Conservation (phyloP, 2,888 invertebrate genomes). For the Drosophila gaucha region DNA sequence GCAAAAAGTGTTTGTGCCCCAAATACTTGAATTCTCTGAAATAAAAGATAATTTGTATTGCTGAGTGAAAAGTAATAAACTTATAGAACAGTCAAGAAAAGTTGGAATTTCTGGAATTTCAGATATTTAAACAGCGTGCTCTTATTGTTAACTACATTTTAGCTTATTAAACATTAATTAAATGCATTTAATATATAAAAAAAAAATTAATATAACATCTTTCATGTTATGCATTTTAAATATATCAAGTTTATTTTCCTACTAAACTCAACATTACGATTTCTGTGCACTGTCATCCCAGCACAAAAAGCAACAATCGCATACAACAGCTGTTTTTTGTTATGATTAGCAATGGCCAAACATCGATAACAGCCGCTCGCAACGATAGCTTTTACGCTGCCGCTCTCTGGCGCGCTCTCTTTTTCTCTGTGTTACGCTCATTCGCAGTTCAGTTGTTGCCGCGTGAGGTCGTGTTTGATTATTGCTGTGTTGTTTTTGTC, state of each 20-base stretch:
- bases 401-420: background rate
- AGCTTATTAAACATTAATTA: too few species aligned
- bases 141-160: too few species aligned
- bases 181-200: too few species aligned
- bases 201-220: too few species aligned
- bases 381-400: slow-evolving; percentile 8
- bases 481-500: background rate
- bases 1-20: slow-evolving; percentile 63
- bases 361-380: slow-evolving; percentile 27
- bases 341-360: background rate
- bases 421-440: slow-evolving; percentile 5
- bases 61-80: slow-evolving; percentile 2
- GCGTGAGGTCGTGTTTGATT: slow-evolving; percentile 23
- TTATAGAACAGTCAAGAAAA: background rate
- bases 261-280: background rate
- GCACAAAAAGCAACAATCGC: slow-evolving; percentile 3
- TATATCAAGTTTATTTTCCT: background rate
- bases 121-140: background rate
- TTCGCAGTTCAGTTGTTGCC: slow-evolving; percentile 38
- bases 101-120: too few species aligned
- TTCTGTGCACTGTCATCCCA: background rate
- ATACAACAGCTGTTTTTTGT: slow-evolving; percentile 31
- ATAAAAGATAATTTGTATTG: background rate
- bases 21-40: slow-evolving; percentile 49
- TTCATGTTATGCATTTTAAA: background rate